phyloP scores from a whole-genome alignment of 35 echinoderm and acorn worm genomes.

The Chiridota heheva region DNA sequence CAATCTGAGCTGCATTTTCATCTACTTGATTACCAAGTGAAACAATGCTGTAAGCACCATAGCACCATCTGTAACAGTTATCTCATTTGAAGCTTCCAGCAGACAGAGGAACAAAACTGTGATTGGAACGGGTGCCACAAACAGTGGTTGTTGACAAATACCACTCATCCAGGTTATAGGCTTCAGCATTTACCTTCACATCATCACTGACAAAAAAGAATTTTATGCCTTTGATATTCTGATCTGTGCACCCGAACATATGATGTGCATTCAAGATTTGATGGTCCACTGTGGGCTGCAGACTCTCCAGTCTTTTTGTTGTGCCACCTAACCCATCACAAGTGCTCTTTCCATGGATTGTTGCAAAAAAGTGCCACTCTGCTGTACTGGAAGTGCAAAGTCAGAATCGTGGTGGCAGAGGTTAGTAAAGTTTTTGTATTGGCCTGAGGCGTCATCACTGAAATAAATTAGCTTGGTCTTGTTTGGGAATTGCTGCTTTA shows the following conservation, averaged over 20 bases:
- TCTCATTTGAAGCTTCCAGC: not conserved
- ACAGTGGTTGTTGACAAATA: constrained; percentile 27
- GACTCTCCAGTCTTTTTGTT: constrained; percentile 37
- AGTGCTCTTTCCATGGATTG: constrained; percentile 58
- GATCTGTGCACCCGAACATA: not conserved
- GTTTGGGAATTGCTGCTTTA: not conserved
- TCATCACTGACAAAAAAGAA: constrained; percentile 33
- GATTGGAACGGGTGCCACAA: constrained; percentile 6
- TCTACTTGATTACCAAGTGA: not conserved
- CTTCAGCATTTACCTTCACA: not conserved
- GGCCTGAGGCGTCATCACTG: constrained; percentile 51
- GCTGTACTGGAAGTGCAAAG: constrained; percentile 24
- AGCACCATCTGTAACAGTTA: not conserved
- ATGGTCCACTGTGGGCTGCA: not conserved
- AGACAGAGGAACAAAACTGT: constrained; percentile 34
- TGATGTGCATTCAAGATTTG: constrained; percentile 30
- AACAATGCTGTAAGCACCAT: not conserved
- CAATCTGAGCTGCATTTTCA: not conserved
- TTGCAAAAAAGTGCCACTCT: constrained; percentile 75
- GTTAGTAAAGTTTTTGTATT: constrained; percentile 46
- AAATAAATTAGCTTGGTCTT: constrained; percentile 38
- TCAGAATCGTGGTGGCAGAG: constrained; percentile 48
- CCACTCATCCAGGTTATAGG: not conserved
- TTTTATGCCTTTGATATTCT: constrained; percentile 17
- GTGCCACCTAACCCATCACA: constrained; percentile 83